Evolutionary conservation across 2,113 vertebrate genomes (phyloP).

Genomic region (Hyla sarda): DNA sequence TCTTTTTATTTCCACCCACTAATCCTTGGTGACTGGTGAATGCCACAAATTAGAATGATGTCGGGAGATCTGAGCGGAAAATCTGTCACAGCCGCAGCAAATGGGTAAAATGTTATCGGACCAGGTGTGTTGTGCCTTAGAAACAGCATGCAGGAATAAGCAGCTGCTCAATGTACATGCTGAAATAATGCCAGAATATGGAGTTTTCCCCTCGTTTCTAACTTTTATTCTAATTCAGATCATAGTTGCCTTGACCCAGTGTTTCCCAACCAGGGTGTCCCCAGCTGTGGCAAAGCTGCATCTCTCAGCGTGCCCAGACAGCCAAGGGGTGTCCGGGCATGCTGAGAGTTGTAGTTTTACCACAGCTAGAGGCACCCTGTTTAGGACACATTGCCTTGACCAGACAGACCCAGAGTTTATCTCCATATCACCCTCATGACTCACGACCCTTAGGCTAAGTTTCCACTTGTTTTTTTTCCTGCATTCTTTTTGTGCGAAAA

Average conservation of each 20-base stretch:
- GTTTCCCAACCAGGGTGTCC: too few relatives aligned
- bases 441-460: too few relatives aligned
- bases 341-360: too few relatives aligned
- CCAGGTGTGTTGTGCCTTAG: conserved; percentile 80
- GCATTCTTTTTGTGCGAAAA: too few relatives aligned
- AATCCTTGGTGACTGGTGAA: conserved; percentile 16
- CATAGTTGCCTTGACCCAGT: conserved; percentile 65
- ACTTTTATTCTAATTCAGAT: conserved; percentile 74
- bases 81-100: conserved; percentile 68
- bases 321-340: too few relatives aligned
- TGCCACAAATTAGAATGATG: conserved; percentile 1
- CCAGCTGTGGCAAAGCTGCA: too few relatives aligned
- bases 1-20: conserved; percentile 15
- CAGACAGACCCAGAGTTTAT: too few relatives aligned
- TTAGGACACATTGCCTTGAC: conserved; percentile 66
- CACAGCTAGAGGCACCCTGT: too few relatives aligned
- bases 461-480: too few relatives aligned
- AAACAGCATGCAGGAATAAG: conserved; percentile 75
- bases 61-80: not conserved
- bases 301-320: too few relatives aligned
- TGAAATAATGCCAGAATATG: conserved; percentile 78
- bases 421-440: too few relatives aligned
- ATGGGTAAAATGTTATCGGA: conserved; percentile 73
- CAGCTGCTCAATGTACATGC: conserved; percentile 79
- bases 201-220: conserved; percentile 62